Base-by-base conservation (phyloP, 2,113 vertebrate species). In the Scolopax mira region DNA sequence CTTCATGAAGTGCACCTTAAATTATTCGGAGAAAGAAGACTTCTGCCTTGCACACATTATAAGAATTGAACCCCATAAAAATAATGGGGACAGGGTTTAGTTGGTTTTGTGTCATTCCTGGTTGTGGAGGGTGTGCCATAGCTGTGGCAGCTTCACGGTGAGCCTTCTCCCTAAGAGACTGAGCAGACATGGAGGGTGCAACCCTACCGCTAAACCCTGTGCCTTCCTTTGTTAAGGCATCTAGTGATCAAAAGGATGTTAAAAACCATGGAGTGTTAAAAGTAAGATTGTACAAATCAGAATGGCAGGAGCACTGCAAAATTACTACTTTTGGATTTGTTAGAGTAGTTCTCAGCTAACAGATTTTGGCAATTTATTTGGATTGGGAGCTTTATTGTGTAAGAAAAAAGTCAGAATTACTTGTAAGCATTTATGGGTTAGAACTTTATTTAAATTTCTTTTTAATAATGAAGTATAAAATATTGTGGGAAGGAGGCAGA, bases 21-120 rank as follows among this genome's bases (percentile, higher is more conserved):
- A 28, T 82, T 51, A 10, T 4, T 10, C 0, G 6, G 51, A 83
- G 49, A 23, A 57, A 49, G 49, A 64, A 0, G 1, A 52, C n/a
- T 60, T 37, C 3, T 37, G 77, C 65, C 35, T 41, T 30, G 10
- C 0, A 0, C 3, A 0, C 7, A 0, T 57, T 25, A 30, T 4
- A 69, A 54, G 54, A 49, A 52, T 44, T 58, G 10, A 25, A 19
- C 18, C 65, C 27, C 5, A 1, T 52, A 72, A 51, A 75, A 71
- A 51, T 14, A 58, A 17, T 0, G 12, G n/a, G 3, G 15, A 4
- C 7, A 10, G 30, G 33, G 44, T 57, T 51, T 27, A 65, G 57
- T 44, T 14, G 19, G 58, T 70, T 24, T 31, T 13, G 13, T 66
- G 55, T 58, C 10, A 1, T 11, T 90, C 46, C 49, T 41, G 25